Evolutionary conservation across 2,888 invertebrate genomes (phyloP).

Genomic region (Tineola bisselliella): DNA sequence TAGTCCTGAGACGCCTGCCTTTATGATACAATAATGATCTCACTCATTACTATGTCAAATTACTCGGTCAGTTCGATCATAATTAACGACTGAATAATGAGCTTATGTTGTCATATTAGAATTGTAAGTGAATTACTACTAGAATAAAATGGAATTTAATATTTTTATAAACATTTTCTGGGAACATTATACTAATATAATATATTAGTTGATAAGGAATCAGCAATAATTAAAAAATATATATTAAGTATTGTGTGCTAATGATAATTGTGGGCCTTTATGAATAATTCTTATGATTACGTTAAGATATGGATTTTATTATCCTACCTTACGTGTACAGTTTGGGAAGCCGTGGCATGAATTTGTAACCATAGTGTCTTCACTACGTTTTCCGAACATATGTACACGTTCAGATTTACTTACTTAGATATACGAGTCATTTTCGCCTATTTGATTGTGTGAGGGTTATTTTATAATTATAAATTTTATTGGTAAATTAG

Average conservation of each 20-base stretch:
- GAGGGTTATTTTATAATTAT: background rate
- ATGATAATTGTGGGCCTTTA: background rate
- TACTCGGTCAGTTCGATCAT: background rate
- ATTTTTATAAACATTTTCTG: background rate
- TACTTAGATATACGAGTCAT: background rate
- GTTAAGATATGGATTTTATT: no score
- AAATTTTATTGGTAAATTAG: background rate
- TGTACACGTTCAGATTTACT: no score
- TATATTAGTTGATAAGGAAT: background rate
- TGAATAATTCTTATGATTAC: background rate
- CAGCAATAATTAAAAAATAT: background rate
- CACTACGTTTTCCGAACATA: no score
- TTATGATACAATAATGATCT: background rate
- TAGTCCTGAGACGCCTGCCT: no score
- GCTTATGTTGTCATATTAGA: background rate
- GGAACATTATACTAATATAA: background rate
- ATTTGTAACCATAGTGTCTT: no score
- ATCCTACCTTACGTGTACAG: no score
- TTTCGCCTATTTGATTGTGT: background rate
- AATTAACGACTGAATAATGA: background rate
- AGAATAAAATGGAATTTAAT: background rate
- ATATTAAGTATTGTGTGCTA: background rate
- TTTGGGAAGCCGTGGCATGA: no score
- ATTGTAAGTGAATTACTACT: background rate
- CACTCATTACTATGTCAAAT: background rate